Conservation (phyloP, 2,113 vertebrate species). For the Galbula dea region DNA sequence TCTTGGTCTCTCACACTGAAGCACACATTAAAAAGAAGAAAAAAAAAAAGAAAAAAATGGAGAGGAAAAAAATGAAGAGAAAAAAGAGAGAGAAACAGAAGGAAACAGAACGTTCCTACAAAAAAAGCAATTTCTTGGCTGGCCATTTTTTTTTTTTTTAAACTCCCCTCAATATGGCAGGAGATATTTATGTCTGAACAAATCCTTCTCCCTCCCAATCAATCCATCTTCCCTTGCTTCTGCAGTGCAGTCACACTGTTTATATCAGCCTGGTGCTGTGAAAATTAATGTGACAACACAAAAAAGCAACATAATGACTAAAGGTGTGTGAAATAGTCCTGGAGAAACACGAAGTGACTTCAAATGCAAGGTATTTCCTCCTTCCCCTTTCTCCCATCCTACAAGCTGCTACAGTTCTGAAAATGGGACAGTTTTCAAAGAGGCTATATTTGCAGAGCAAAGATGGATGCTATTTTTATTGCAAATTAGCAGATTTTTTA, state of each 20-base stretch:
- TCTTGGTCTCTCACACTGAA: slow-evolving; percentile 7
- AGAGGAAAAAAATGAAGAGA: too few species aligned
- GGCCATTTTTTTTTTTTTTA: slow-evolving; percentile 22
- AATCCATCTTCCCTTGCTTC: slow-evolving; percentile 25
- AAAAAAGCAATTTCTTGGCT: slow-evolving; percentile 66
- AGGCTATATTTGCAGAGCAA: slow-evolving; percentile 64
- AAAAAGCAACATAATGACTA: slow-evolving; percentile 12
- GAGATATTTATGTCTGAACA: slow-evolving; percentile 68
- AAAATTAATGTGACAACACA: slow-evolving; percentile 60
- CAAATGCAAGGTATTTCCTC: slow-evolving; percentile 59
- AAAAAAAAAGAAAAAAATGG: not conserved
- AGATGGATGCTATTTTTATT: slow-evolving; percentile 66
- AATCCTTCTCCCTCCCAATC: slow-evolving; percentile 49
- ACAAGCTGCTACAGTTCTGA: slow-evolving; percentile 60
- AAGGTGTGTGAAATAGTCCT: slow-evolving; percentile 55
- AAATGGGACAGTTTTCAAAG: slow-evolving; percentile 68
- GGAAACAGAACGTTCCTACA: slow-evolving; percentile 55
- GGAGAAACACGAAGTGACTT: slow-evolving; percentile 24
- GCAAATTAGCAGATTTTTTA: slow-evolving; percentile 69
- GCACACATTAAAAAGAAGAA: not conserved
- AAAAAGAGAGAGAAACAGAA: not conserved
- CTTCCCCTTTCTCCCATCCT: slow-evolving; percentile 41
- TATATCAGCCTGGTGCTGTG: slow-evolving; percentile 35
- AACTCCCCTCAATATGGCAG: slow-evolving; percentile 62
- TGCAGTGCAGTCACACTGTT: slow-evolving; percentile 25